These are phyloP conservation scores for Myotis brandtii DNA, from an alignment of 2,113 vertebrate species.

Conservation along the genomic window DNA sequence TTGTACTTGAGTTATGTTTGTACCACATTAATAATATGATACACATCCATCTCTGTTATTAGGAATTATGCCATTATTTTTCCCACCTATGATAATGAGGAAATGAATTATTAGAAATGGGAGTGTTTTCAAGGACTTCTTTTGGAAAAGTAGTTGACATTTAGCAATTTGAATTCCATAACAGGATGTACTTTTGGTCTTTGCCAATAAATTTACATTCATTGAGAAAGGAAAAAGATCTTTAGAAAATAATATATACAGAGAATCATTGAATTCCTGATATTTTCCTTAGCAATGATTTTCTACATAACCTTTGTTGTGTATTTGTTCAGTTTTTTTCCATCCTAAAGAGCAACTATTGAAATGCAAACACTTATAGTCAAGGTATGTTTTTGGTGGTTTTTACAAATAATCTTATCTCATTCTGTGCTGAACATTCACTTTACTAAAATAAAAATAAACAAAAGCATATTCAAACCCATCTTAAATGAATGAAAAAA, in stretches of 20 bases:
- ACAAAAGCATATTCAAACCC: conserved; percentile 36
- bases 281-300: conserved; percentile 36
- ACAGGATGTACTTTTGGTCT: neutral
- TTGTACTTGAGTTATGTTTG: conserved; percentile 9
- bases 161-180: conserved; percentile 36
- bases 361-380: conserved; percentile 11
- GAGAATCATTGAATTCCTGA: neutral
- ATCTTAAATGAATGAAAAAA: neutral
- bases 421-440: conserved; percentile 7
- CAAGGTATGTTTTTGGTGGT: neutral
- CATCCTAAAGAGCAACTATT: neutral
- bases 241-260: conserved; percentile 5
- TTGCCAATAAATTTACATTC: conserved; percentile 40
- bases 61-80: conserved; percentile 8
- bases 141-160: conserved; percentile 26
- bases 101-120: conserved; percentile 35
- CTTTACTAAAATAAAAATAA: conserved; percentile 42
- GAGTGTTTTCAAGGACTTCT: conserved; percentile 20
- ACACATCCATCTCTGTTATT: conserved; percentile 6
- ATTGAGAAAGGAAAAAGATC: neutral
- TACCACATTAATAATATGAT: neutral
- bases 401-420: neutral
- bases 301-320: neutral
- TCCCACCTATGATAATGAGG: neutral
- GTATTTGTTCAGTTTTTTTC: neutral